Base-by-base conservation (phyloP, 2,113 vertebrate species). In the Aegypius monachus region DNA sequence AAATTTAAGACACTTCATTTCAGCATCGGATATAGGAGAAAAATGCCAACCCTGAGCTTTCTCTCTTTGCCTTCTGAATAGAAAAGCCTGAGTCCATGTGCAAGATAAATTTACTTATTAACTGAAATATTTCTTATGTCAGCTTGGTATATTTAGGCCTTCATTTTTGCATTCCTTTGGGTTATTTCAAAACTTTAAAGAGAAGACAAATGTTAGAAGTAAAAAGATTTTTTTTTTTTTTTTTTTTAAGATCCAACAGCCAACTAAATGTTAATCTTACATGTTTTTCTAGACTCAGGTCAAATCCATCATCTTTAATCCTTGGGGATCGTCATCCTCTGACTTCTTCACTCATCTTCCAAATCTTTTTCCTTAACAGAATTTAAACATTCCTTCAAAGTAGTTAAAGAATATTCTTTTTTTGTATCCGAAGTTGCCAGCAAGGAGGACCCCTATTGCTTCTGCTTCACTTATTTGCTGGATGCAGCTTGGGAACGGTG, bases 151-250 rank as follows among this genome's bases (percentile, higher is more conserved):
- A 96, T 52, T 75, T 72, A 82, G 40, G 27, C 27, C 81, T 84
- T 72, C 43, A 42, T 90, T 96, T 67, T 40, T 82, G n/a, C 53
- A 79, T 95, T 89, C 84, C 55, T 97, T 94, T 73, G 67, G 88
- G 87, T 93, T 94, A 94, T 93, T 92, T 91, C 48, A 80, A 93
- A 95, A 95, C 71, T 96, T 93, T 88, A 83, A 86, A 93, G 62
- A 43, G 36, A 90, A 94, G 85, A 82, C 42, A 90, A 96, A 92
- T 58, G 62, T 77, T 88, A 83, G 36, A 95, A 77, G 43, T 72
- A 91, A 87, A 93, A 95, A 84, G 31, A 40, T 38, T 4, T 53
- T 55, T 13, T 20, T 5, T 12, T 22, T 71, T 21, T 9, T 7
- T 21, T 36, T 45, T 31, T 66, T 66, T 70, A 65, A 91, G 36